Evolutionary conservation across 2,888 invertebrate species (phyloP).

Genomic region (Chorisops tibialis): DNA sequence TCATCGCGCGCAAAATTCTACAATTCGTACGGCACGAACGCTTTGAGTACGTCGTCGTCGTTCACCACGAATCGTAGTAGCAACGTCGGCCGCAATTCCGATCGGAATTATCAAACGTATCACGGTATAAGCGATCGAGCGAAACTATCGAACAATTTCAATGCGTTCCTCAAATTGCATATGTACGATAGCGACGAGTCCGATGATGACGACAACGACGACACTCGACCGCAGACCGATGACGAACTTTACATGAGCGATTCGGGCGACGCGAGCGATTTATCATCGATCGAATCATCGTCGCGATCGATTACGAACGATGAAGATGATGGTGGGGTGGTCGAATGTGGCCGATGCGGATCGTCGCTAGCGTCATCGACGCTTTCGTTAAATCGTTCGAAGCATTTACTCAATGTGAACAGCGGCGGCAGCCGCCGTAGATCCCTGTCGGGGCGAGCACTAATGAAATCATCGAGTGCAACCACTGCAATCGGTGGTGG

Average conservation of each 20-base stretch:
- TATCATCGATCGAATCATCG: slow-evolving; percentile 12
- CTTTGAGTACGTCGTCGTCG: not conserved
- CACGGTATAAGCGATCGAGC: slow-evolving; percentile 13
- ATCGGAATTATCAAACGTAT: slow-evolving; percentile 25
- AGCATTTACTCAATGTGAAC: too few relatives aligned
- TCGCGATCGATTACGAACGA: not conserved
- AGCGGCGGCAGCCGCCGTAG: too few relatives aligned
- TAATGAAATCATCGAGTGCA: not conserved
- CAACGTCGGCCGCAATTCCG: not conserved
- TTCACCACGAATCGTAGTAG: not conserved
- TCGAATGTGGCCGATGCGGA: not conserved
- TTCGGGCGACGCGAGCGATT: slow-evolving; percentile 24
- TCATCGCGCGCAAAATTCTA: not conserved
- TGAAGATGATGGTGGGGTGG: not conserved
- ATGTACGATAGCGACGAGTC: slow-evolving; percentile 6
- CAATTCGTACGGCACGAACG: too few relatives aligned
- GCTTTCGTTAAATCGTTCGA: not conserved
- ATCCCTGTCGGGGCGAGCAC: too few relatives aligned
- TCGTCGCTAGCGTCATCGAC: slow-evolving; percentile 1
- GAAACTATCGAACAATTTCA: not conserved
- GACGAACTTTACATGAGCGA: slow-evolving; percentile 17
- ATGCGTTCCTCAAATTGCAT: not conserved
- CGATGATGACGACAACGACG: not conserved
- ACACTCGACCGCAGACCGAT: not conserved
- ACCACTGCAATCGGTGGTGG: not conserved